These are phyloP conservation scores for Protula sp. DNA, from an alignment of 2,888 invertebrate species.

Conservation along the genomic window DNA sequence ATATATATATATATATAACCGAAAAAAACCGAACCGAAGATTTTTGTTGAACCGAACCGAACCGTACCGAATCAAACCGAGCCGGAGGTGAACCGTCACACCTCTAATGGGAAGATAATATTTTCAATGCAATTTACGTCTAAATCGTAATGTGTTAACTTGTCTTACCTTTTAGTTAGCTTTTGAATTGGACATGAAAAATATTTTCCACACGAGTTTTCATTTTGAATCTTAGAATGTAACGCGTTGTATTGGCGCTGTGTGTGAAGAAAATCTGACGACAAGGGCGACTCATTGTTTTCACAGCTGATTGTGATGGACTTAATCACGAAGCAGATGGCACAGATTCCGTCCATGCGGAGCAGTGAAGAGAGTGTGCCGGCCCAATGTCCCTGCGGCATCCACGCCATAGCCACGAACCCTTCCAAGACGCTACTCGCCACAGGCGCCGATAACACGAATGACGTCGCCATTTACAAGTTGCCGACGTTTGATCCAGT, in stretches of 20 bases:
- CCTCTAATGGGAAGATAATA: too few relatives aligned
- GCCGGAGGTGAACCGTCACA: too few relatives aligned
- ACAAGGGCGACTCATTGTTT: too few relatives aligned
- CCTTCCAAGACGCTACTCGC: conserved; percentile 81
- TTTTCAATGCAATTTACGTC: too few relatives aligned
- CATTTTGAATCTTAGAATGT: too few relatives aligned
- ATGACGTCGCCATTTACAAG: conserved; percentile 83
- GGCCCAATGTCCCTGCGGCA: conserved; percentile 65
- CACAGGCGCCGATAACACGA: conserved; percentile 85
- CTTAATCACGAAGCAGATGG: conserved; percentile 76
- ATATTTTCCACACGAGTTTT: too few relatives aligned
- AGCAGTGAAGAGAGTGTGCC: conserved; percentile 50
- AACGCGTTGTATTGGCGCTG: too few relatives aligned
- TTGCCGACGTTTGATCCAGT: conserved; percentile 92
- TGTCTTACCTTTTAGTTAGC: background rate
- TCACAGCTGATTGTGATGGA: conserved; percentile 91
- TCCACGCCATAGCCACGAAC: conserved; percentile 90
- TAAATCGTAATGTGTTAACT: background rate
- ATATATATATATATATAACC: too few relatives aligned
- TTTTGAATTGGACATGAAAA: background rate
- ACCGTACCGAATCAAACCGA: too few relatives aligned
- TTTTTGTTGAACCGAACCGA: too few relatives aligned
- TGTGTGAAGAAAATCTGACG: background rate
- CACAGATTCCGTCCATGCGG: conserved; percentile 76
- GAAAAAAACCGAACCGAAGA: too few relatives aligned